Conservation (phyloP, 2,113 vertebrate genomes). For the Gallinago jamesoni region DNA sequence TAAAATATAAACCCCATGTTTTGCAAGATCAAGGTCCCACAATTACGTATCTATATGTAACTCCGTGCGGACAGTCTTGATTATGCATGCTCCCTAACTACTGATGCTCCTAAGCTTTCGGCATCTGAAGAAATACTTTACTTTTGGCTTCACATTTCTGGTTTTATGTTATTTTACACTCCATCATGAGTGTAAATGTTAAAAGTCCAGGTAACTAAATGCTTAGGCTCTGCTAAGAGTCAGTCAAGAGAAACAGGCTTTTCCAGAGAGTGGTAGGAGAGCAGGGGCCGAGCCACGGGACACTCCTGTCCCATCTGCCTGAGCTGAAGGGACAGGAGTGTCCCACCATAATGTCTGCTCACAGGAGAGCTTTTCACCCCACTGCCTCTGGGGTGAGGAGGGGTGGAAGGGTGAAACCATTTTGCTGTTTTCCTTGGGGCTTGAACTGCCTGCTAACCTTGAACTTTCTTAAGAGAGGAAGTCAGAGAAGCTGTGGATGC, state of each 20-base stretch:
- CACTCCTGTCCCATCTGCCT: not conserved
- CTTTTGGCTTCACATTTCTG: not conserved
- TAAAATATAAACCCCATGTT: not conserved
- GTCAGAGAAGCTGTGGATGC: no score
- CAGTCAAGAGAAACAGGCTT: not conserved
- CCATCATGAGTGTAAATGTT: not conserved
- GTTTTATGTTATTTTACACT: not conserved
- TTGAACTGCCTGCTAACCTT: not conserved
- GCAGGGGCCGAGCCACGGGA: not conserved
- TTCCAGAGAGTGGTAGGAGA: not conserved
- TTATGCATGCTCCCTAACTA: not conserved
- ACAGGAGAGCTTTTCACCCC: not conserved
- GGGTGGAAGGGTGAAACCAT: not conserved
- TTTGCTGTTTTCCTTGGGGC: not conserved
- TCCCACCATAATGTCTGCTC: not conserved
- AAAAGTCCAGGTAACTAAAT: not conserved
- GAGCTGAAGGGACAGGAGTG: not conserved
- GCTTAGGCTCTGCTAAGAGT: not conserved
- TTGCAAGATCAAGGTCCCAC: not conserved
- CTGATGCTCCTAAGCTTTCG: not conserved
- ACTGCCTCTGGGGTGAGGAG: not conserved
- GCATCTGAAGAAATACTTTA: not conserved
- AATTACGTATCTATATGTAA: not conserved
- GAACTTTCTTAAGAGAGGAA: not conserved
- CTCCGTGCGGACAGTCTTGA: not conserved